phyloP scores from a whole-genome alignment of 2,113 vertebrate species.

The Tachysurus fulvidraco region DNA sequence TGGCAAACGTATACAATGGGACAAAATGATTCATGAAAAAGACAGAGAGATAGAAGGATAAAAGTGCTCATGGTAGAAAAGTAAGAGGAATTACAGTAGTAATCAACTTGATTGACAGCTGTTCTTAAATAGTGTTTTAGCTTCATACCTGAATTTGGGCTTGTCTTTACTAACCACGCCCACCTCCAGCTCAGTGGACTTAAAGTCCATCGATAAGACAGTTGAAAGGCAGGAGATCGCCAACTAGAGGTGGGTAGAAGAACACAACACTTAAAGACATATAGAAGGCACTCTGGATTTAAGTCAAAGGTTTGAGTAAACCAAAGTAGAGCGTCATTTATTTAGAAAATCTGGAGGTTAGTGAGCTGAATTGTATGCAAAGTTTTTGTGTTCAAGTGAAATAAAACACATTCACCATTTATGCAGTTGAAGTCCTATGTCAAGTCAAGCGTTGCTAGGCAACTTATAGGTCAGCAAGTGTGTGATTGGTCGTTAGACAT shows the following conservation, averaged over 20 bases:
- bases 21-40: not conserved
- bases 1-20: not conserved
- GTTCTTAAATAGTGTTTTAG: not conserved
- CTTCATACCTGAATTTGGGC: constrained; percentile 73
- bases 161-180: constrained; percentile 74
- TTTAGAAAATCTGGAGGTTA: not conserved
- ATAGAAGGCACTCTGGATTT: not conserved
- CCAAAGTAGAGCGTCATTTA: not conserved
- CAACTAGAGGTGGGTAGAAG: constrained; percentile 62
- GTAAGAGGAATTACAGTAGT: not conserved
- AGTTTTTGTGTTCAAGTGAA: not conserved
- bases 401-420: not conserved
- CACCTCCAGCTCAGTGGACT: constrained; percentile 72
- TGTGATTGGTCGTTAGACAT: not conserved
- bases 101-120: not conserved
- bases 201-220: constrained; percentile 73
- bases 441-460: not conserved
- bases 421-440: not conserved
- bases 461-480: not conserved
- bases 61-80: not conserved
- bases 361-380: not conserved
- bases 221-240: constrained; percentile 74
- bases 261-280: not conserved
- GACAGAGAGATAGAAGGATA: not conserved
- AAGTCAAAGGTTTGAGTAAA: not conserved